Percentiles rank a stretch among this genome's conserved stretches.
Conservation (phyloP, 2,113 vertebrate genomes). For the Otolemur garnettii region DNA sequence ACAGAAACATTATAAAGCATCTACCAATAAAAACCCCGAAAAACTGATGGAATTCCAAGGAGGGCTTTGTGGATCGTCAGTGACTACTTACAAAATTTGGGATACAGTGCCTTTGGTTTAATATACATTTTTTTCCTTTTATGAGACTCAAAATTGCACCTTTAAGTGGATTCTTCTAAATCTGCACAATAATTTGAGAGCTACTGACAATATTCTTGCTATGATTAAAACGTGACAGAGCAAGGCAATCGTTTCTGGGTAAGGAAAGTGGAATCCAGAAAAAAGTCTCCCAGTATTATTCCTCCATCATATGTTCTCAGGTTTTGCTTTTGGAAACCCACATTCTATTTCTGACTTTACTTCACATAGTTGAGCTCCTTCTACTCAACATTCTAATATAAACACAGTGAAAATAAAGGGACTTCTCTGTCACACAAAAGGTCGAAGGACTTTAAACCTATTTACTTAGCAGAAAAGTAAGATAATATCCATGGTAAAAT, state of each 20-base stretch:
- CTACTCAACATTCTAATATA: not conserved
- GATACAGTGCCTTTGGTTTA: constrained; percentile 71
- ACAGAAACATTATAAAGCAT: constrained; percentile 50
- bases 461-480: constrained; percentile 16
- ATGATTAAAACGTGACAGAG: not conserved
- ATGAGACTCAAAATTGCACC: constrained; percentile 68
- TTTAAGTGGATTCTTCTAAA: constrained; percentile 76
- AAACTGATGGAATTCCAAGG: constrained; percentile 66
- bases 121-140: constrained; percentile 65
- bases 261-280: rapidly evolving
- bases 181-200: constrained; percentile 69
- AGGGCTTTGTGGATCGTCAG: constrained; percentile 60
- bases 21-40: constrained; percentile 49
- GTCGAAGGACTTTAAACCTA: not conserved
- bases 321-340: not conserved
- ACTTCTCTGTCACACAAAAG: not conserved
- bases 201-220: not conserved
- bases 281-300: not conserved
- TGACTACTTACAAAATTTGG: constrained; percentile 66
- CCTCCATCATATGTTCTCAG: not conserved
- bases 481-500: not conserved
- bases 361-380: not conserved
- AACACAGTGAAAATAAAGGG: not conserved
- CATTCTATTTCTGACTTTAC: not conserved
- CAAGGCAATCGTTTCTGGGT: not conserved